phyloP scores from a whole-genome alignment of 2,113 vertebrate species.

The Ctenomys sociabilis region DNA sequence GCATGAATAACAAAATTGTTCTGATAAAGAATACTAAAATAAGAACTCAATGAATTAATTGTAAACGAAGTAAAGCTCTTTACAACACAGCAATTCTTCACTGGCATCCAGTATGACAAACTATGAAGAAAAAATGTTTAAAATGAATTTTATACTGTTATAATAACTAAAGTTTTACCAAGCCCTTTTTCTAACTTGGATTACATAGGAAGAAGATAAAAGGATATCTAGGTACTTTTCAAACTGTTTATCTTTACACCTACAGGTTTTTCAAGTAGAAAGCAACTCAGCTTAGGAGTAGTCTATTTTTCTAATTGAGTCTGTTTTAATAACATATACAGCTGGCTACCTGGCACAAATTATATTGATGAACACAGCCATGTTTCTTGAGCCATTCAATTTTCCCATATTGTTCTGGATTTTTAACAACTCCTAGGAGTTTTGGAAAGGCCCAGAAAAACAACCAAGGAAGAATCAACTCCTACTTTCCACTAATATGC shows the following conservation, averaged over 20 bases:
- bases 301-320: constrained; percentile 14
- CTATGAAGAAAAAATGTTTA: constrained; percentile 52
- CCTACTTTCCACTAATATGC: neutral
- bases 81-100: neutral
- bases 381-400: neutral
- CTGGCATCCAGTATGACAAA: neutral
- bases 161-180: constrained; percentile 53
- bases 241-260: constrained; percentile 25
- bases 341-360: neutral
- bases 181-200: neutral
- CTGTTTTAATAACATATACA: neutral
- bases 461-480: neutral
- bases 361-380: neutral
- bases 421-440: neutral
- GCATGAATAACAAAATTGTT: constrained; percentile 71
- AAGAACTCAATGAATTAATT: constrained; percentile 58
- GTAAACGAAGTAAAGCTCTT: constrained; percentile 49
- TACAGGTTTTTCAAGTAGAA: neutral
- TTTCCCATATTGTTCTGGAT: neutral
- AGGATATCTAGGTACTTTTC: neutral
- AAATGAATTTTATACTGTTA: constrained; percentile 48
- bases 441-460: neutral
- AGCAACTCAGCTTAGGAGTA: neutral
- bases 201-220: neutral
- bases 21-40: constrained; percentile 38